Evolutionary conservation across 2,888 invertebrate genomes (phyloP), one percentile per base, ranked within the genome.

Genomic region (Netelia fuscicornis): DNA sequence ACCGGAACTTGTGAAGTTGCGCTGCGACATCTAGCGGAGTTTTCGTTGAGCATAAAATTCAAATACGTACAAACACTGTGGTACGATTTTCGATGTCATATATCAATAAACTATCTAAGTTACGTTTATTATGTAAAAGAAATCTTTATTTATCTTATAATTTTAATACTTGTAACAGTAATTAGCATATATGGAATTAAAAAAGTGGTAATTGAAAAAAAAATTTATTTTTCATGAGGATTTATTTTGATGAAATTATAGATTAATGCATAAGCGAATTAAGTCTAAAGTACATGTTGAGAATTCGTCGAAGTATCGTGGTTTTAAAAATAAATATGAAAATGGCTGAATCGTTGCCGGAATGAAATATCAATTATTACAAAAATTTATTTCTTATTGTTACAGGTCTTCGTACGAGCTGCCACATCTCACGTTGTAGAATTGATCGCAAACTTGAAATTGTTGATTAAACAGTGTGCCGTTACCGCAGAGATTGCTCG

Each of bases 401-500:
- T 94, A 95, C 90, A 95, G 94, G 89, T 96, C 96, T 94, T 95
- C 95, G 79, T 94, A 95, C 0, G 95, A 95, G 23, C 95, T 95
- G 72, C 96, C 96, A 87, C 96, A 96, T 10, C 96, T 94, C 0
- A 96, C 96, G 87, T 96, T 96, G 93, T 96, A 96, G 93, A 96
- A 96, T 90, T 96, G 96, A 89, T 96, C 96, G 88, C 96, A 96
- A 0, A 96, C 96, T 94, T 96, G 96, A 88, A 96, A 96, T 89
- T 96, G 96, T 91, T 96, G 95, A 84, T 96, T 96, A 91, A 96
- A 96, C 0, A 96, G 94, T 0, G 96, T 96, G 5, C 96, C 96
- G 86, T 96, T 96, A 0, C 95, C 95, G 87, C 96, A 96, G 0
- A 96, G 93, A 87, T 95, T 95, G 0, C 96, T 95, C 89, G 95